Percentiles rank a stretch among this genome's conserved stretches.
Evolutionary conservation across 2,888 invertebrate species (phyloP).

Genomic region (Horisme vitalbata): DNA sequence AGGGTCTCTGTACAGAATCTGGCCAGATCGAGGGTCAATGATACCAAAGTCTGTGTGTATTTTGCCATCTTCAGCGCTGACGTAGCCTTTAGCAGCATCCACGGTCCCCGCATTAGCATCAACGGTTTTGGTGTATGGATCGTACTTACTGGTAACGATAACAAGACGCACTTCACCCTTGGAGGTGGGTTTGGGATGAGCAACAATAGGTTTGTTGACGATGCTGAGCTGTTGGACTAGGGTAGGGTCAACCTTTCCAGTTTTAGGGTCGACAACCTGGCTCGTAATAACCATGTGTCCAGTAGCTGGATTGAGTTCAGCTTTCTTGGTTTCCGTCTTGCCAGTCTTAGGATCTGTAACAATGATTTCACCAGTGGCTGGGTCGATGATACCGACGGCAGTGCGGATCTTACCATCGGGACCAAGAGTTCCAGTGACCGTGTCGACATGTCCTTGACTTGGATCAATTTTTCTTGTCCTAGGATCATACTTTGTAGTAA

Average conservation of each 20-base stretch:
- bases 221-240: constrained; percentile 77
- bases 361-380: constrained; percentile 81
- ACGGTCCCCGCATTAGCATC: constrained; percentile 79
- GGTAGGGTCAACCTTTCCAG: constrained; percentile 84
- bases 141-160: constrained; percentile 79
- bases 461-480: constrained; percentile 75
- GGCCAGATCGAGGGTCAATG: constrained; percentile 84
- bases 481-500: constrained; percentile 84
- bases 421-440: constrained; percentile 84
- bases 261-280: constrained; percentile 81
- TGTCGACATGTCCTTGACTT: constrained; percentile 69
- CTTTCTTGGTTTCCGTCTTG: constrained; percentile 82
- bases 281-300: constrained; percentile 82
- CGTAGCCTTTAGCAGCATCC: constrained; percentile 81
- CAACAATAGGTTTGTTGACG: constrained; percentile 70
- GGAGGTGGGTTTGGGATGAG: constrained; percentile 62
- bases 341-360: constrained; percentile 73
- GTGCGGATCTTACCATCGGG: constrained; percentile 80
- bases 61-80: constrained; percentile 77
- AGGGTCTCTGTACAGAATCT: constrained; percentile 82
- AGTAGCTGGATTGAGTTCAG: constrained; percentile 78
- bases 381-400: constrained; percentile 86
- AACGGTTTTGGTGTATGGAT: constrained; percentile 82
- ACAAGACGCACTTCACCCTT: constrained; percentile 73
- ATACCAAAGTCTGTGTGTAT: constrained; percentile 84